Evolutionary conservation across 2,797 vertebrate genomes (phyloP).

Genomic region (Danio tinwini): DNA sequence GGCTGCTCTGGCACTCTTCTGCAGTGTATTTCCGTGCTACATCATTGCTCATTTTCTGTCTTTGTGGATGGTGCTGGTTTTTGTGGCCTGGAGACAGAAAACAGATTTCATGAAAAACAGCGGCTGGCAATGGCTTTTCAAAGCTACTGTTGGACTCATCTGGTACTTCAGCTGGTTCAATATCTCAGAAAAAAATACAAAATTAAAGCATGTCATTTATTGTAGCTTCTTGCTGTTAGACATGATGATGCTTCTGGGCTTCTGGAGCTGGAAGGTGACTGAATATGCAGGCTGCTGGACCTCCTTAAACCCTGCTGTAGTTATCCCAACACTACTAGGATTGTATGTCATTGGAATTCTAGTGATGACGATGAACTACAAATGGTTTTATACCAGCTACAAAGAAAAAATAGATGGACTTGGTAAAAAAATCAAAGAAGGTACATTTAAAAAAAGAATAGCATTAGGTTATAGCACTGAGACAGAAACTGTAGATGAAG

Average conservation of each 20-base stretch:
- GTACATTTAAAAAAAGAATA: not conserved
- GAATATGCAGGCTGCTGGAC: not conserved
- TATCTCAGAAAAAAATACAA: constrained; percentile 71
- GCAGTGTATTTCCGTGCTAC: constrained; percentile 75
- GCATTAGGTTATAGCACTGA: not conserved
- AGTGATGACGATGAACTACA: constrained; percentile 79
- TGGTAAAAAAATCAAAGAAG: not conserved
- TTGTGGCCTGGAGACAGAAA: constrained; percentile 76
- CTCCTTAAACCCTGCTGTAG: fast-evolving
- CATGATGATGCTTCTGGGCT: constrained; percentile 69
- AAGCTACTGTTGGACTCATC: constrained; percentile 80
- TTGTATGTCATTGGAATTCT: constrained; percentile 75
- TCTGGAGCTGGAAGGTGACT: constrained; percentile 71
- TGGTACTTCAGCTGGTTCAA: constrained; percentile 95
- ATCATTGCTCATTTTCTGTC: constrained; percentile 80
- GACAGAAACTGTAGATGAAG: not conserved
- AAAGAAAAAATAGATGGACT: not conserved
- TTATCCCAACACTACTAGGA: not conserved
- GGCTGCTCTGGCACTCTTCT: constrained; percentile 79
- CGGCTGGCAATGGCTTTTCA: constrained; percentile 81
- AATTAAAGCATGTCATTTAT: constrained; percentile 76
- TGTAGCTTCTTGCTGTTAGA: constrained; percentile 78
- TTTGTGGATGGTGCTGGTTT: constrained; percentile 81
- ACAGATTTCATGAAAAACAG: constrained; percentile 82
- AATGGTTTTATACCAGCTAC: constrained; percentile 77